A percentile compares a stretch with the other conserved stretches of the same genome.
Conservation (phyloP, 2,888 invertebrate genomes). For the Rutpela maculata region DNA sequence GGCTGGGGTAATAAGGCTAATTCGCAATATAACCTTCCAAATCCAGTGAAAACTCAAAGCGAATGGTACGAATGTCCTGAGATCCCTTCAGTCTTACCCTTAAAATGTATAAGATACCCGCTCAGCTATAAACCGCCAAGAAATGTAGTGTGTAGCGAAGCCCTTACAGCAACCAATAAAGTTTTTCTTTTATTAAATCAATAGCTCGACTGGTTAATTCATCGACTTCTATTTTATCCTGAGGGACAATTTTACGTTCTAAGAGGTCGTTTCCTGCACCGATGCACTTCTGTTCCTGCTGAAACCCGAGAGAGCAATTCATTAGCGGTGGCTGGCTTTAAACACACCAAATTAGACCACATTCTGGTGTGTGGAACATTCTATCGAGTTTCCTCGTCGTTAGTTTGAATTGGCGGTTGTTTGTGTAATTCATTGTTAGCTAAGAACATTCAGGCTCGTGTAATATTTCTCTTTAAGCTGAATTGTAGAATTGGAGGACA, state of each 20-base stretch:
- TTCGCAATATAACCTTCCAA: neutral
- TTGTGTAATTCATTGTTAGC: neutral
- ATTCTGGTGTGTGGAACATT: neutral
- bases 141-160: neutral
- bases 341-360: neutral
- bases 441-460: no score
- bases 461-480: no score
- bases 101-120: neutral
- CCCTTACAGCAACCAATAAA: neutral
- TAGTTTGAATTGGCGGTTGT: neutral
- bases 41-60: neutral
- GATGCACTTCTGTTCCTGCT: neutral
- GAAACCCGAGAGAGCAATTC: neutral
- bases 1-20: no score
- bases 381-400: neutral
- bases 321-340: neutral
- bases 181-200: neutral
- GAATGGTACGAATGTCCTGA: no score
- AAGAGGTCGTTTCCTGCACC: neutral
- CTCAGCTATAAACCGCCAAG: neutral
- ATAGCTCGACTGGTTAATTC: neutral
- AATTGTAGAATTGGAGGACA: no score
- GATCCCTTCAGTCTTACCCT: neutral
- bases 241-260: neutral
- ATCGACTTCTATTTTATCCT: neutral